Conservation (phyloP, 2,888 invertebrate species). For the Apocheima hispidaria region DNA sequence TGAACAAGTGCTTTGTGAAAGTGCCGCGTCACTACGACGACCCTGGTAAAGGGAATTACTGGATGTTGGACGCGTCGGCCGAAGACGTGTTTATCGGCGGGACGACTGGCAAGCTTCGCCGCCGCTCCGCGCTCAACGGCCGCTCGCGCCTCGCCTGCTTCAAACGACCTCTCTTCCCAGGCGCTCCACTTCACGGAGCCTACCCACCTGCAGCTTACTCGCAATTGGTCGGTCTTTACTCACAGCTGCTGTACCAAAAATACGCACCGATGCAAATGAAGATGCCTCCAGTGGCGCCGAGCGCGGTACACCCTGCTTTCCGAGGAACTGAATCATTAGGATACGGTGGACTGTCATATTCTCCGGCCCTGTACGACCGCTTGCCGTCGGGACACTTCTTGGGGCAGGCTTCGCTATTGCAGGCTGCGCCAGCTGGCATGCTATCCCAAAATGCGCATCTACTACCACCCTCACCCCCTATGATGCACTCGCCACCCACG, state of each 20-base stretch:
- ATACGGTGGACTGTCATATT: conserved; percentile 76
- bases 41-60: conserved; percentile 99
- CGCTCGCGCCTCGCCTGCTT: conserved; percentile 95
- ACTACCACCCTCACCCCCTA: conserved; percentile 77
- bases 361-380: conserved; percentile 71
- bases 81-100: conserved; percentile 99
- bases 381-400: conserved; percentile 67
- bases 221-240: conserved; percentile 85
- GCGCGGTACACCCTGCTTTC: conserved; percentile 84
- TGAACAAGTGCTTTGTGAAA: conserved; percentile 99
- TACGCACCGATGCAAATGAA: conserved; percentile 87
- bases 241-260: conserved; percentile 88
- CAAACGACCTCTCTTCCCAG: conserved; percentile 90
- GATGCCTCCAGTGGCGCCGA: conserved; percentile 81
- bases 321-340: conserved; percentile 69
- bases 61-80: conserved; percentile 99
- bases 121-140: conserved; percentile 96
- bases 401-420: conserved; percentile 63
- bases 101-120: conserved; percentile 96
- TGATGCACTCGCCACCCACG: conserved; percentile 69
- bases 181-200: conserved; percentile 86
- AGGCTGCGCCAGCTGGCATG: conserved; percentile 62
- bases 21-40: conserved; percentile 99
- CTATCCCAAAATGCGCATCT: conserved; percentile 62
- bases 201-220: conserved; percentile 87